These are phyloP conservation scores for Cenopis cana DNA, from an alignment of 2,888 invertebrate genomes.

Conservation along the genomic window DNA sequence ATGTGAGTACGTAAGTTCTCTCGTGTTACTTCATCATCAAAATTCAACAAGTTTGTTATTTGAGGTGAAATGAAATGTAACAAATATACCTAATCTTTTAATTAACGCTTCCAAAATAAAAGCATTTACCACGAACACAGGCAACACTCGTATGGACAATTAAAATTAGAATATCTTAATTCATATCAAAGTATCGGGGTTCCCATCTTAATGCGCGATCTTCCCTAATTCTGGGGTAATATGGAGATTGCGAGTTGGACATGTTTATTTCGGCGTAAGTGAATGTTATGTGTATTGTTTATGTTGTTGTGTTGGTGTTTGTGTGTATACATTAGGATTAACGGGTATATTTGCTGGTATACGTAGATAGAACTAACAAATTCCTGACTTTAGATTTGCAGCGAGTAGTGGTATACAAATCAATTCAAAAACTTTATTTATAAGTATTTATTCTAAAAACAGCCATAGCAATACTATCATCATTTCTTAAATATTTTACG, in stretches of 20 bases:
- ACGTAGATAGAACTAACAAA: neutral
- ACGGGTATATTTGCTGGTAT: neutral
- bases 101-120: constrained; percentile 35
- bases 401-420: neutral
- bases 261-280: constrained; percentile 81
- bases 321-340: constrained; percentile 36
- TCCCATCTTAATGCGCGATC: constrained; percentile 83
- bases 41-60: no score
- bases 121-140: constrained; percentile 35
- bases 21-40: neutral
- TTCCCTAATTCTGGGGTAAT: constrained; percentile 82
- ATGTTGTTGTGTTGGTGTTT: constrained; percentile 47
- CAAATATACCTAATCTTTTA: constrained; percentile 28
- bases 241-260: constrained; percentile 73
- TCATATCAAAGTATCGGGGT: constrained; percentile 86
- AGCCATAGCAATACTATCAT: no score
- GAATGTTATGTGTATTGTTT: constrained; percentile 67
- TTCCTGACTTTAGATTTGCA: neutral
- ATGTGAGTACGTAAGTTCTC: neutral
- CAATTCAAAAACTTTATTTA: neutral
- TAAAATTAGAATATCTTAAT: constrained; percentile 90
- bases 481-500: neutral
- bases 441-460: neutral
- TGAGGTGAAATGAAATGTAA: neutral
- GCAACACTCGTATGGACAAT: constrained; percentile 61